A percentile compares a stretch with the other conserved stretches of the same genome.
Evolutionary conservation across 2,888 invertebrate genomes (phyloP).

Genomic region (Rosalia funebris): DNA sequence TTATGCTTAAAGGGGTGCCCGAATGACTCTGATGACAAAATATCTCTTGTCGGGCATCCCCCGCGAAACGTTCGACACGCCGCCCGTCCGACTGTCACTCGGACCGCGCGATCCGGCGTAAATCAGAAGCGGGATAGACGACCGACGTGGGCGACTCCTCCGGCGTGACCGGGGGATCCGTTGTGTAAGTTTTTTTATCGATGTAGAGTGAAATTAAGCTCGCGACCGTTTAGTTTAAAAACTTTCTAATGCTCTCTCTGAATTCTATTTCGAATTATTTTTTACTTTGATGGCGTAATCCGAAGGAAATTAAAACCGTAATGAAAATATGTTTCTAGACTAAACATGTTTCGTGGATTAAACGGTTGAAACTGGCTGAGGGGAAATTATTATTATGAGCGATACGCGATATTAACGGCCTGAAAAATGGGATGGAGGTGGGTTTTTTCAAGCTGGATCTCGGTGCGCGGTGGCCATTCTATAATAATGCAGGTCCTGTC

Average conservation of each 20-base stretch:
- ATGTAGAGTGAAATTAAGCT: slow-evolving; percentile 53
- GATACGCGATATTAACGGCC: slow-evolving; percentile 15
- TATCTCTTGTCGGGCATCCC: slow-evolving; percentile 49
- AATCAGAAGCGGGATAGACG: slow-evolving; percentile 28
- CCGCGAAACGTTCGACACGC: slow-evolving; percentile 5
- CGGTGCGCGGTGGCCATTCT: no score
- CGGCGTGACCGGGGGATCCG: slow-evolving; percentile 2
- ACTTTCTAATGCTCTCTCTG: slow-evolving; percentile 48
- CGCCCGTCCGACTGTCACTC: neutral
- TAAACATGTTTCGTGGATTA: slow-evolving; percentile 35
- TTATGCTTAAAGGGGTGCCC: slow-evolving; percentile 53
- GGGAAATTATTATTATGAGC: slow-evolving; percentile 26
- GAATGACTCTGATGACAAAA: slow-evolving; percentile 49
- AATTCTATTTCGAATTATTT: slow-evolving; percentile 50
- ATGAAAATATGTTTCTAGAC: slow-evolving; percentile 48
- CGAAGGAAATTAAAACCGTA: slow-evolving; percentile 52
- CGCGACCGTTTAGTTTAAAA: slow-evolving; percentile 49
- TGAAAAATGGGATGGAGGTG: slow-evolving; percentile 10
- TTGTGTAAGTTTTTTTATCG: slow-evolving; percentile 46
- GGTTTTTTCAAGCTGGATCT: no score
- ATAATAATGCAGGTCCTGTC: no score
- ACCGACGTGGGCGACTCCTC: slow-evolving; percentile 21
- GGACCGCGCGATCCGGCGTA: neutral
- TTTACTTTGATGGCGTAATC: slow-evolving; percentile 52
- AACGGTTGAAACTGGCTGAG: slow-evolving; percentile 17